A percentile compares a stretch with the other conserved stretches of the same genome.
phyloP scores from a whole-genome alignment of 2,797 vertebrate genomes.

The Fundulus diaphanus region DNA sequence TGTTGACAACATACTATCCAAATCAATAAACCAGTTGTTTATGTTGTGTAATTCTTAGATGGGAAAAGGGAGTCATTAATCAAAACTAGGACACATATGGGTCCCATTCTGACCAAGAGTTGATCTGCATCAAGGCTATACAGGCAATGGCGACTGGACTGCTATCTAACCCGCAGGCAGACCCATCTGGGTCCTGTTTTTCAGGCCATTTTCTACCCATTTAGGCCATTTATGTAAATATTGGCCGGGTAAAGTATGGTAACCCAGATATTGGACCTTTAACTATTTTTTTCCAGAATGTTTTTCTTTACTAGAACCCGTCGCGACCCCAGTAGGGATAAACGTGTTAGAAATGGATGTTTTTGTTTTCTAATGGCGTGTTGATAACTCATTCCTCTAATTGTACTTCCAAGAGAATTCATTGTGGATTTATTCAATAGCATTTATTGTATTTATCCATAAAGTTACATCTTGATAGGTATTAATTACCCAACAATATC shows the following conservation, averaged over 20 bases:
- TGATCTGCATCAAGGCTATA: background rate
- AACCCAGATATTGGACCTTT: background rate
- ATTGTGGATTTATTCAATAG: background rate
- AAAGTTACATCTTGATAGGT: background rate
- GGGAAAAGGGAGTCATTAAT: background rate
- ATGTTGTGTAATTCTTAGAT: background rate
- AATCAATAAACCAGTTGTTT: background rate
- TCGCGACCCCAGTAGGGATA: too few relatives aligned
- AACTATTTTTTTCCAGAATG: background rate
- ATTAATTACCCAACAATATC: background rate
- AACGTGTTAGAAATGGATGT: too few relatives aligned
- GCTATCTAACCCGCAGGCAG: background rate
- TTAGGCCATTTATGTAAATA: background rate
- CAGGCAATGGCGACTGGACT: background rate
- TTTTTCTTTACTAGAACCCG: too few relatives aligned
- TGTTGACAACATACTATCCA: background rate
- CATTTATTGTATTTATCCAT: background rate
- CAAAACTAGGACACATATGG: background rate
- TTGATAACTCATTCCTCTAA: background rate
- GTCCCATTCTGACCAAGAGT: background rate
- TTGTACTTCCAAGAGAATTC: background rate
- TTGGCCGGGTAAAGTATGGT: background rate
- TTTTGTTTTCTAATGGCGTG: background rate
- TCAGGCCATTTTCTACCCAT: background rate
- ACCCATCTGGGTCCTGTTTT: background rate